Evolutionary conservation across 37 sponge, comb jelly and placozoan genomes (phyloP).

Genomic region (Bolinopsis microptera): DNA sequence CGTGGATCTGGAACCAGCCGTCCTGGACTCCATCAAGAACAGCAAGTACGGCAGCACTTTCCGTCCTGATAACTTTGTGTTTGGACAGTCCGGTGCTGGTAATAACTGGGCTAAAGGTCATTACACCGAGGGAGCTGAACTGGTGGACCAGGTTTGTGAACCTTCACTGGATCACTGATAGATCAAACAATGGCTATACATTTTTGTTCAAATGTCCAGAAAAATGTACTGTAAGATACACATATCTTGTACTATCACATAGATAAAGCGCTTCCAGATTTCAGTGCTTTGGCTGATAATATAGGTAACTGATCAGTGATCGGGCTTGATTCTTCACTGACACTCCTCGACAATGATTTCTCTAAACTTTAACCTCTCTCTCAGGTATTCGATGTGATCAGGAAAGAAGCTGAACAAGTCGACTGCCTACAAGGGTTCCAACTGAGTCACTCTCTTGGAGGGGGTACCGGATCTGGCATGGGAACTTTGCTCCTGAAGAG

Average conservation of each 20-base stretch:
- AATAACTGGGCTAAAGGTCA: conserved; percentile 69
- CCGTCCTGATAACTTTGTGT: conserved; percentile 66
- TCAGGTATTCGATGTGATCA: conserved; percentile 65
- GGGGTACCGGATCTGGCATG: conserved; percentile 67
- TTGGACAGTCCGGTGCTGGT: conserved; percentile 66
- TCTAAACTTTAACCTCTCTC: no score
- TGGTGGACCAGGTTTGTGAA: conserved; percentile 37
- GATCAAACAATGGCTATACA: no score
- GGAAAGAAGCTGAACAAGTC: conserved; percentile 55
- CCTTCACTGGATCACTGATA: no score
- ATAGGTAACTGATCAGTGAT: no score
- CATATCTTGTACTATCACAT: no score
- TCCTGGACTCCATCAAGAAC: conserved; percentile 62
- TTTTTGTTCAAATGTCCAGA: no score
- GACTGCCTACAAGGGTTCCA: conserved; percentile 67
- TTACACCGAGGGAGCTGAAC: conserved; percentile 67
- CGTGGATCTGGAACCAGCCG: conserved; percentile 71
- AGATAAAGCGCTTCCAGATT: no score
- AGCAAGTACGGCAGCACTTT: conserved; percentile 34
- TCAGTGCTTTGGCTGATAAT: no score
- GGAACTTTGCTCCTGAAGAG: conserved; percentile 63
- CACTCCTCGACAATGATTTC: no score
- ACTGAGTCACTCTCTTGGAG: conserved; percentile 64
- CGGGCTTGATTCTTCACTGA: no score
- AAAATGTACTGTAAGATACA: no score